Evolutionary conservation across 2,888 invertebrate genomes (phyloP), one percentile per base, ranked within the genome.

Genomic region (Pinctada fucata): DNA sequence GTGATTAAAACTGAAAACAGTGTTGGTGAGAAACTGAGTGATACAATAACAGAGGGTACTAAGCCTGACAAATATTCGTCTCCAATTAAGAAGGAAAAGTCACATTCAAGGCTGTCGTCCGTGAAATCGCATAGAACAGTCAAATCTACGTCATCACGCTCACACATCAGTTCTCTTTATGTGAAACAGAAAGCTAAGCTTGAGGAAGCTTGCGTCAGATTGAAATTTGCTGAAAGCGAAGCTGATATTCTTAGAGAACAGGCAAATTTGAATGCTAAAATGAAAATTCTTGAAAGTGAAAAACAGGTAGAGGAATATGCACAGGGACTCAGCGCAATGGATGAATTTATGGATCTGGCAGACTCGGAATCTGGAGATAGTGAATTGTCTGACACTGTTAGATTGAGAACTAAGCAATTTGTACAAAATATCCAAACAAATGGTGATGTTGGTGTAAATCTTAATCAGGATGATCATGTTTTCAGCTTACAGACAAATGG

Each of bases 191-290:
- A 75, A 67, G 52, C 52, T 3, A 75, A 75, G 51, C 13, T 67
- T 10, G 74, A 75, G 49, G 74, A 75, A 48, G 50, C 67, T 16
- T 51, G 51, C 51, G 74, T 75, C 31, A 10, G 48, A 31, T n/a
- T 69, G 69, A 47, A 58, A 13, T 75, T 51, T 49, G 58, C 63
- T 3, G 8, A 58, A 69, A 10, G 69, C 13, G 69, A 75, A 63
- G 69, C 75, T 16, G 75, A 68, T 13, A 45, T 75, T 2, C 45
- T 75, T 3, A 75, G 51, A 58, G 68, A 75, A 63, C 49, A 69
- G 8, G 69, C 75, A 31, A 47, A 52, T 3, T 47, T 75, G 67
- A 16, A 75, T 13, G 75, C 75, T 8, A 69, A 69, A n/a, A 58
- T 75, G 13, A 45, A 68, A 16, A 52, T 75, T 52, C 63, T 75